Percentiles rank a stretch among this genome's conserved stretches.
Evolutionary conservation across 1,140 invertebrate species (phyloP).

Genomic region (Dysdera silvatica): DNA sequence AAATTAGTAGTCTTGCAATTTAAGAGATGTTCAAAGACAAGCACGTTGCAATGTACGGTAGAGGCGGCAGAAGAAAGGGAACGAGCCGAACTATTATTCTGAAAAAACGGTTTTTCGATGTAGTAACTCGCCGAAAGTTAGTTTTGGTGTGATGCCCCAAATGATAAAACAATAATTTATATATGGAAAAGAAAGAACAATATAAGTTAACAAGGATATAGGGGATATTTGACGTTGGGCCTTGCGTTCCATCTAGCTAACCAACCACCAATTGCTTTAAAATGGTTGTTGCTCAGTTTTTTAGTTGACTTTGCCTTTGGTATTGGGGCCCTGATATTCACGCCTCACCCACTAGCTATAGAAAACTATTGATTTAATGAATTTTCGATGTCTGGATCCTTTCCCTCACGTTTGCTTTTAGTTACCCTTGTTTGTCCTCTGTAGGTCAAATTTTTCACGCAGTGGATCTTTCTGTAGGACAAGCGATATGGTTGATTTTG

Average conservation of each 20-base stretch:
- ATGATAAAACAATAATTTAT: too few relatives aligned
- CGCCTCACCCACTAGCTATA: conserved; percentile 18
- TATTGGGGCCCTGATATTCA: conserved; percentile 30
- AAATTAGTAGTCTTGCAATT: too few relatives aligned
- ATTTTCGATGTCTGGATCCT: conserved; percentile 32
- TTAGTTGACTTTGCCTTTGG: conserved; percentile 33
- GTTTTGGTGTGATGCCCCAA: too few relatives aligned
- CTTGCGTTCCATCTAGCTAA: conserved; percentile 29
- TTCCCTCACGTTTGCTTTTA: conserved; percentile 20
- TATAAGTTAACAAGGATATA: too few relatives aligned
- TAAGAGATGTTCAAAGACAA: too few relatives aligned
- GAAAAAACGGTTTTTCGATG: too few relatives aligned
- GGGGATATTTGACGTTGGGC: conserved; percentile 26
- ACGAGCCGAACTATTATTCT: too few relatives aligned
- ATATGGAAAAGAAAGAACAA: too few relatives aligned
- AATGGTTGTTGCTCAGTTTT: conserved; percentile 30
- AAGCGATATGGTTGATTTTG: conserved; percentile 8
- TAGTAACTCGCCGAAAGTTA: too few relatives aligned
- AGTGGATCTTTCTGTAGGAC: conserved; percentile 14
- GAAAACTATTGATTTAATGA: conserved; percentile 32
- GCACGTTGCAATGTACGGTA: too few relatives aligned
- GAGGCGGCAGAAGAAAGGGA: too few relatives aligned
- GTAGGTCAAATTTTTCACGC: background rate
- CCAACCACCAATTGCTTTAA: conserved; percentile 38
- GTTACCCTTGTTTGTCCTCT: background rate